Base-by-base conservation (phyloP, 2,797 vertebrate species). In the Premnoplex brunnescens region DNA sequence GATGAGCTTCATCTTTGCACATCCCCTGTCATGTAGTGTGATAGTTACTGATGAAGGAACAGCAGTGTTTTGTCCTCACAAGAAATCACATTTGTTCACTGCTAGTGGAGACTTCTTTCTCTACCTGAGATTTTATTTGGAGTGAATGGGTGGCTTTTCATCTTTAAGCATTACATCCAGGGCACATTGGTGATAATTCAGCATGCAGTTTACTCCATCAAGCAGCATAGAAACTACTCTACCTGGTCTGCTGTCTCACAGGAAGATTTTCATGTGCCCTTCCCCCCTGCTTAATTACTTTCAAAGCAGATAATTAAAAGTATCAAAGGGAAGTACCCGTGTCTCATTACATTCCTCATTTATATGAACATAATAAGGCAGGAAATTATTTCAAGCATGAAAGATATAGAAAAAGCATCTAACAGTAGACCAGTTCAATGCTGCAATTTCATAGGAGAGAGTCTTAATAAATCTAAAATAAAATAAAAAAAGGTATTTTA, bases 301-400 rank as follows among this genome's bases (percentile, higher is more conserved):
- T 87, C 84, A 93, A 74, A 86, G 41, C 58, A 83, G 75, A 89
- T 97, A 97, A 98, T 97, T 97, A 97, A 96, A 97, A 94, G 72
- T 95, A 95, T 97, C 95, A 97, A 97, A 96, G 67, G 82, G 37
- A 96, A 97, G 46, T 72, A 97, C 95, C 83, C 52, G 60, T 95
- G 76, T 94, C 88, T 97, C 92, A 97, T 97, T 97, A 94, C 88
- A 67, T 69, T 93, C 78, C 71, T 96, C 82, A 89, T 97, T 97
- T 97, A 92, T 97, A 95, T 52, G 54, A 97, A 94, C 93, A 92
- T 96, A 97, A 97, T 97, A 94, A 81, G 49, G 37, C 88, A 96
- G 95, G 96, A 93, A 97, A 97, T 96, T 93, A 97, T 96, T 97
- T 97, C 68, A 82, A 93, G 83, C 78, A 86, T 73, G 67, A 69